phyloP scores from a whole-genome alignment of 1,140 invertebrate genomes.

The Hyphantria cunea region DNA sequence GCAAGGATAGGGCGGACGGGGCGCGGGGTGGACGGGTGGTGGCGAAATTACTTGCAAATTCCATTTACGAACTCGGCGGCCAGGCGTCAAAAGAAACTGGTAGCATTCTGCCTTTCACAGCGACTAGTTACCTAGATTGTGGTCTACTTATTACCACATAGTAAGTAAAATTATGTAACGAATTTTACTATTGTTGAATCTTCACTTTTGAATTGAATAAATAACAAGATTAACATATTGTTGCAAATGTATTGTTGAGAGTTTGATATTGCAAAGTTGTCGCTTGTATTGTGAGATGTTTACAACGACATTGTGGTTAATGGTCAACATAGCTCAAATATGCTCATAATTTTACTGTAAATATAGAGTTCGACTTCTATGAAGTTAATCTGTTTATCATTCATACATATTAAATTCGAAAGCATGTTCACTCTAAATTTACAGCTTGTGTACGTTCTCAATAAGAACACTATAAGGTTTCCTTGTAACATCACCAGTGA shows the following conservation, averaged over 20 bases:
- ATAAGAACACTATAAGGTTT: too few species aligned
- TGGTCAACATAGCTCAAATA: too few species aligned
- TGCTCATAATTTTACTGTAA: too few species aligned
- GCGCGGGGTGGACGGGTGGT: slow-evolving; percentile 44
- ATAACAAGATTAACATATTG: too few species aligned
- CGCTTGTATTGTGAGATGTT: neutral
- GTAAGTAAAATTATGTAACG: neutral
- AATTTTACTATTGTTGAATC: neutral
- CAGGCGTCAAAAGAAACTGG: slow-evolving; percentile 58
- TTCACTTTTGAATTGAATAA: neutral
- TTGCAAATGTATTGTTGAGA: too few species aligned
- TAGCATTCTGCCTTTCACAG: slow-evolving; percentile 31
- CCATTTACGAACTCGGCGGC: slow-evolving; percentile 71
- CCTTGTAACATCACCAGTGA: too few species aligned
- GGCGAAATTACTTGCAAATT: slow-evolving; percentile 79
- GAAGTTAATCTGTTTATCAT: too few species aligned
- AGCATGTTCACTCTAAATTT: too few species aligned
- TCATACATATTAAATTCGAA: too few species aligned
- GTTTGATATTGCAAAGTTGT: neutral
- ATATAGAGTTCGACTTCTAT: too few species aligned
- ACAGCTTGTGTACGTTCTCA: too few species aligned
- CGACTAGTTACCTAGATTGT: slow-evolving; percentile 30
- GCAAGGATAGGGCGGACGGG: slow-evolving; percentile 53
- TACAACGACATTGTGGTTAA: too few species aligned
- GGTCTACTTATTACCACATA: slow-evolving; percentile 1